Percentiles rank a stretch among this genome's conserved stretches.
Evolutionary conservation across 2,888 invertebrate species (phyloP).

Genomic region (Trichopria drosophilae): DNA sequence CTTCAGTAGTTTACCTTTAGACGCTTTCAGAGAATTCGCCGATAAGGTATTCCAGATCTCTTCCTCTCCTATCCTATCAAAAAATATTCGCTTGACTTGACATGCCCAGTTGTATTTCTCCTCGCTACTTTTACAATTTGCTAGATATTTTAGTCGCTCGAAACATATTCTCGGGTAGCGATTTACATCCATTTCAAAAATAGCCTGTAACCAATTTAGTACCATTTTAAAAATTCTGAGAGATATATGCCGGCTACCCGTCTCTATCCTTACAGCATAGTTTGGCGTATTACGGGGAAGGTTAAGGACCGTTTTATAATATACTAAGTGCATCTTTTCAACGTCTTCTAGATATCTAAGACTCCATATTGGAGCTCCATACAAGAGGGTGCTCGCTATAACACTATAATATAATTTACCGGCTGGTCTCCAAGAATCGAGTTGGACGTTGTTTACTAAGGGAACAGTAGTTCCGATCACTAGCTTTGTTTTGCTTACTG

Average conservation of each 20-base stretch:
- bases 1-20: neutral
- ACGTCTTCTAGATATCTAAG: neutral
- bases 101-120: too few species aligned
- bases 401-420: neutral
- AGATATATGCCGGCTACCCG: too few species aligned
- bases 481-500: neutral
- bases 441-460: neutral
- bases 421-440: neutral
- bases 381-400: neutral
- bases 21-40: neutral
- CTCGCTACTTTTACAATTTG: too few species aligned
- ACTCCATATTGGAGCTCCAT: neutral
- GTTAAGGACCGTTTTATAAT: neutral
- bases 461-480: conserved; percentile 1
- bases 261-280: conserved; percentile 1
- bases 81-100: neutral
- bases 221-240: neutral
- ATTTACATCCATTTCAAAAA: neutral
- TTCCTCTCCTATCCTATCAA: neutral
- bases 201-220: neutral
- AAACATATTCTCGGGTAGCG: too few species aligned
- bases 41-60: neutral
- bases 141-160: too few species aligned
- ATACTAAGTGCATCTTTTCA: neutral
- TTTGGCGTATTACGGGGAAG: neutral